These are phyloP conservation scores for Plebejus argus DNA, from an alignment of 2,888 invertebrate species.

Conservation along the genomic window DNA sequence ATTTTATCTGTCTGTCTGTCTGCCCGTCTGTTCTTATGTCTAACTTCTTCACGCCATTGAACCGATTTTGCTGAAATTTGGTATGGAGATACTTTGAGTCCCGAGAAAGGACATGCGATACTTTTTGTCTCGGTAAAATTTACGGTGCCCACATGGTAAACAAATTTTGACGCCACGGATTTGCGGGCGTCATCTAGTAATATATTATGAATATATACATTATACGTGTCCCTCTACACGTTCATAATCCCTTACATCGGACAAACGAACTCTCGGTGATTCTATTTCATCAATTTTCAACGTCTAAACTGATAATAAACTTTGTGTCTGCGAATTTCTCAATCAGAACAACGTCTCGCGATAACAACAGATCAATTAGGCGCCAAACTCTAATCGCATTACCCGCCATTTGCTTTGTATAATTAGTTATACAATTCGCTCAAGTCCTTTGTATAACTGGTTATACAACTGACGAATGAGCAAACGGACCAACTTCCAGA, in stretches of 20 bases:
- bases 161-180: no score
- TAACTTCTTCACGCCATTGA: no score
- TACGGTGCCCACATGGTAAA: no score
- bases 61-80: no score
- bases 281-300: background rate
- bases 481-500: slow-evolving; percentile 13
- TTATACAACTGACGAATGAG: background rate
- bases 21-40: no score
- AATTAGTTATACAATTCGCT: slow-evolving; percentile 7
- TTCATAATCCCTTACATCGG: background rate
- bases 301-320: background rate
- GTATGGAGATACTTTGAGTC: no score
- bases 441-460: slow-evolving; percentile 10
- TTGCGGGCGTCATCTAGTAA: no score
- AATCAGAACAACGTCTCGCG: slow-evolving; percentile 10
- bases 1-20: no score
- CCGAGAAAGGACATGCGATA: no score
- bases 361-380: slow-evolving; percentile 28
- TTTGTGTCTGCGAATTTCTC: background rate
- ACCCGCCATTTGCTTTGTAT: slow-evolving; percentile 19
- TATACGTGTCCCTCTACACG: no score
- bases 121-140: no score
- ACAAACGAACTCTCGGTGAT: background rate
- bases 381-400: slow-evolving; percentile 8
- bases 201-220: no score